Conservation (phyloP, 2,888 invertebrate genomes). For the Chloroclystis v-ata region DNA sequence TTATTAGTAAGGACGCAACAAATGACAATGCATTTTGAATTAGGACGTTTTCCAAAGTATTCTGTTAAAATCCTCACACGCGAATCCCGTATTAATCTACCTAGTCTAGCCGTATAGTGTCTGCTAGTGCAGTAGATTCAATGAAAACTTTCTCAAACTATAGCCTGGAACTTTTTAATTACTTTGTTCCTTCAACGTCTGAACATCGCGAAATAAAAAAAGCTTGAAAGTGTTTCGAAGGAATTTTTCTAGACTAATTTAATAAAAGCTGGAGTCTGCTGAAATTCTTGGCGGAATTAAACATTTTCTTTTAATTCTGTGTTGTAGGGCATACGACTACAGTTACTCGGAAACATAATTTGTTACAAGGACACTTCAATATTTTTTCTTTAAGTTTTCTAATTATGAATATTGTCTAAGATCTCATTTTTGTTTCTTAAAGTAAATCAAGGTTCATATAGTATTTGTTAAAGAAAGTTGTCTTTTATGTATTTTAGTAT, state of each 20-base stretch:
- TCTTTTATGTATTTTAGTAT: too few species aligned
- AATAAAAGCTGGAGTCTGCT: conserved; percentile 25
- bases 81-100: conserved; percentile 48
- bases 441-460: too few species aligned
- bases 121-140: conserved; percentile 23
- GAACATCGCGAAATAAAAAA: conserved; percentile 38
- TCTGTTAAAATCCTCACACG: conserved; percentile 42
- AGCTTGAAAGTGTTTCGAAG: conserved; percentile 34
- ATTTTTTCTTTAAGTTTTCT: too few species aligned
- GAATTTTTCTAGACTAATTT: conserved; percentile 34
- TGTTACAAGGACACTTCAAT: neutral
- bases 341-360: too few species aligned
- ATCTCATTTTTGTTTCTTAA: too few species aligned
- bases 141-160: conserved; percentile 43
- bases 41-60: conserved; percentile 30
- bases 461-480: too few species aligned
- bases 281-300: conserved; percentile 26
- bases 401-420: too few species aligned
- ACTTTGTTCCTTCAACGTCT: conserved; percentile 50
- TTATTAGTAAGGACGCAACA: conserved; percentile 38
- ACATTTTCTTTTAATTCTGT: conserved; percentile 18
- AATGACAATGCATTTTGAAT: conserved; percentile 45
- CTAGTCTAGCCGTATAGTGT: too few species aligned
- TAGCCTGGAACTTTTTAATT: conserved; percentile 52
- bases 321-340: neutral